A percentile compares a stretch with the other conserved stretches of the same genome.
Conservation (phyloP, 64 coral and sea anemone species). For the Actinia tenebrosa region DNA sequence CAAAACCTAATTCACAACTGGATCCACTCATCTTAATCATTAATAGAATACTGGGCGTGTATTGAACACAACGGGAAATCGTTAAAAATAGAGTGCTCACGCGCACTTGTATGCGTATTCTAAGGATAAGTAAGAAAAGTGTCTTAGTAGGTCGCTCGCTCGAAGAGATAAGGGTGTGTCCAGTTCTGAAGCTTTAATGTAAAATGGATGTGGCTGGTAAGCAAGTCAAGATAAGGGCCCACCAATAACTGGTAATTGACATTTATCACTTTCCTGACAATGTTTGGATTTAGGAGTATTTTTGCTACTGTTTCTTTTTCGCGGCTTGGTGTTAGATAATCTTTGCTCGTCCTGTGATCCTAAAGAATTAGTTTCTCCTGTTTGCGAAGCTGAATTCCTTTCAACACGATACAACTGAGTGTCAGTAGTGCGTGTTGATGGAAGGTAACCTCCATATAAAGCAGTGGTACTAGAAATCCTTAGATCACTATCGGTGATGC, state of each 20-base stretch:
- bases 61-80: too few species aligned
- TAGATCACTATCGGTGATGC: neutral
- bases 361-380: neutral
- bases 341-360: neutral
- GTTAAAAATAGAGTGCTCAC: too few species aligned
- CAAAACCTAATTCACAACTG: too few species aligned
- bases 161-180: too few species aligned
- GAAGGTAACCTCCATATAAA: slow-evolving; percentile 43
- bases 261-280: neutral
- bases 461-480: neutral
- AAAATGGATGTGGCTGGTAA: too few species aligned
- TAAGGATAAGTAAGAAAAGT: too few species aligned
- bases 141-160: too few species aligned
- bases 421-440: slow-evolving; percentile 11
- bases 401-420: slow-evolving; percentile 31
- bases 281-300: neutral
- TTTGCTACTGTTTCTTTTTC: neutral
- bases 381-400: neutral
- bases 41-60: too few species aligned
- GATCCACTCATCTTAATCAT: too few species aligned
- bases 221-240: neutral
- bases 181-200: too few species aligned
- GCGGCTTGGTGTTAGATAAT: neutral
- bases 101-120: too few species aligned
- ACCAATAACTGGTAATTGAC: slow-evolving; percentile 8